These are phyloP conservation scores for Tortrix viridana DNA, from an alignment of 2,888 invertebrate genomes.

Conservation along the genomic window DNA sequence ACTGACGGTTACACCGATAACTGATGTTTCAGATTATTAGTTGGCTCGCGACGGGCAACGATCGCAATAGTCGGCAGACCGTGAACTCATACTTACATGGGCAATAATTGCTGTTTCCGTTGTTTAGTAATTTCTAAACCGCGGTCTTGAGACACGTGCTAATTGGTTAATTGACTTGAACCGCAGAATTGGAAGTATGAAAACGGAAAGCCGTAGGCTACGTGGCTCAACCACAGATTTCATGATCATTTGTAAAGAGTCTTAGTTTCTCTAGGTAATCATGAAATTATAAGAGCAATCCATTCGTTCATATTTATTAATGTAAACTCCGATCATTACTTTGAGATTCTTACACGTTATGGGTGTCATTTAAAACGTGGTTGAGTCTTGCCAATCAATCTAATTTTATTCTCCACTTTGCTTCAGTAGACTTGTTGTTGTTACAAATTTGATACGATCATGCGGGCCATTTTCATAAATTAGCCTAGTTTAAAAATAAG, in stretches of 20 bases:
- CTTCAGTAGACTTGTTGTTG: no score
- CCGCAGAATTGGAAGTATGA: conserved; percentile 11
- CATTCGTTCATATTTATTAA: no score
- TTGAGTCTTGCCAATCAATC: no score
- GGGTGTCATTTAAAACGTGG: no score
- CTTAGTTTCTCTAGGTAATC: no score
- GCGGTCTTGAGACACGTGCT: conserved; percentile 35
- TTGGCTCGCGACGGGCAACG: conserved; percentile 53
- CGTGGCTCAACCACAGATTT: no score
- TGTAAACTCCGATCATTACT: no score
- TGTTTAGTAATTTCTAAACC: conserved; percentile 39
- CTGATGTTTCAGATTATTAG: conserved; percentile 34
- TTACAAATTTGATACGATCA: not conserved
- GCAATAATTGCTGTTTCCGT: conserved; percentile 60
- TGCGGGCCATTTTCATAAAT: conserved; percentile 8
- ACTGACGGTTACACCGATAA: conserved; percentile 12
- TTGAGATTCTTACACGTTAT: no score
- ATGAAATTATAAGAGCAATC: no score
- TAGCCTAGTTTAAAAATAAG: conserved; percentile 15
- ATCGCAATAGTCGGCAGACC: conserved; percentile 60
- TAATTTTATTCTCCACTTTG: no score
- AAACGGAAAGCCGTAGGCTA: not conserved
- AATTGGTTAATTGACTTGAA: conserved; percentile 32
- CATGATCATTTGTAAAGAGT: no score
- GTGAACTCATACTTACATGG: conserved; percentile 50